These are phyloP conservation scores for Sebastes glaucus DNA, from an alignment of 2,797 vertebrate species.

Conservation along the genomic window DNA sequence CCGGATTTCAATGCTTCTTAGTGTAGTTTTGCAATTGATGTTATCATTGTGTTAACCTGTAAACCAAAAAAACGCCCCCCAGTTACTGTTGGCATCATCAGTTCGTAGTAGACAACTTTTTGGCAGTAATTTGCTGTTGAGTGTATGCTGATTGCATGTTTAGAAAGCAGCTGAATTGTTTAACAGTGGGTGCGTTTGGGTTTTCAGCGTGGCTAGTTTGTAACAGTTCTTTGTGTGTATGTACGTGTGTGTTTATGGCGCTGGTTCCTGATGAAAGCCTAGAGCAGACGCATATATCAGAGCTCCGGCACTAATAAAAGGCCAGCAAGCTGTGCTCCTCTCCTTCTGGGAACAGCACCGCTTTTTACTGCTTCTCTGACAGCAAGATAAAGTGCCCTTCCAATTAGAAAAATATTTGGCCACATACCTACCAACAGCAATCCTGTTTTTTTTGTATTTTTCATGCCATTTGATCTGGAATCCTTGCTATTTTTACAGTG, in stretches of 20 bases:
- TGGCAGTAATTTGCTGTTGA: conserved; percentile 48
- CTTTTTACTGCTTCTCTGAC: conserved; percentile 87
- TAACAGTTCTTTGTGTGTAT: conserved; percentile 53
- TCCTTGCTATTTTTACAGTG: conserved; percentile 70
- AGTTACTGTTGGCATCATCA: conserved; percentile 32
- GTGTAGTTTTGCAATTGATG: conserved; percentile 25
- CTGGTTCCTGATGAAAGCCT: conserved; percentile 84
- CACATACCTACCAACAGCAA: conserved; percentile 81
- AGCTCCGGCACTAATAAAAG: conserved; percentile 84
- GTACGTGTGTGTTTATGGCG: conserved; percentile 66
- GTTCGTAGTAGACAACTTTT: conserved; percentile 51
- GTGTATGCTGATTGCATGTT: conserved; percentile 52
- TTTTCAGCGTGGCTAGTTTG: conserved; percentile 54
- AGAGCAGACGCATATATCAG: conserved; percentile 83
- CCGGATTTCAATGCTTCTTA: conserved; percentile 50
- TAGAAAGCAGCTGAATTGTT: conserved; percentile 52
- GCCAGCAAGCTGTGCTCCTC: conserved; percentile 81
- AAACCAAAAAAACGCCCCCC: conserved; percentile 29
- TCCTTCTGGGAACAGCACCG: conserved; percentile 82
- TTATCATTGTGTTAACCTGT: conserved; percentile 47
- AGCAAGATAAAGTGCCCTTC: conserved; percentile 88
- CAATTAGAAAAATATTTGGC: conserved; percentile 90
- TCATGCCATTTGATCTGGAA: conserved; percentile 76
- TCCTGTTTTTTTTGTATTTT: conserved; percentile 69
- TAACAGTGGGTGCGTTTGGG: conserved; percentile 39